A percentile compares a stretch with the other conserved stretches of the same genome.
phyloP scores from a whole-genome alignment of 2,797 vertebrate genomes.

The Rhabdomys pumilio region DNA sequence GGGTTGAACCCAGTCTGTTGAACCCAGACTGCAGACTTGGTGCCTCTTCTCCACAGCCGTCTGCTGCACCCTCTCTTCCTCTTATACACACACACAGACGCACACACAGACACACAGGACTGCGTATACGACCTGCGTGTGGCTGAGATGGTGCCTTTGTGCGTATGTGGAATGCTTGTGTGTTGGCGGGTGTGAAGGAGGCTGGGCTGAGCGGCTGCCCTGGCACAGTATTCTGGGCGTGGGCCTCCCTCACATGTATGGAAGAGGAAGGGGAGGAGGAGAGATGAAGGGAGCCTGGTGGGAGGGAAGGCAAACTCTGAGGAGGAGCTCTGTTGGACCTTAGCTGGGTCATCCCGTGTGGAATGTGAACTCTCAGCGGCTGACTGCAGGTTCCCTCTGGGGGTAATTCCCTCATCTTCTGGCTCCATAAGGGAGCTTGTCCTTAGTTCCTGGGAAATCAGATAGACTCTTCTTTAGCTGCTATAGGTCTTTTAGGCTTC shows the following conservation, averaged over 20 bases:
- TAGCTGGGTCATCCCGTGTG: background rate
- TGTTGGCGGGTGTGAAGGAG: constrained; percentile 85
- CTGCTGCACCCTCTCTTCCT: background rate
- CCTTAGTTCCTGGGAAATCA: background rate
- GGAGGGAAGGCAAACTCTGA: background rate
- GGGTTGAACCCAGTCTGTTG: background rate
- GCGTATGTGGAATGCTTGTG: constrained; percentile 69
- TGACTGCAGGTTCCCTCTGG: background rate
- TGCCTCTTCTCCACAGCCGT: background rate
- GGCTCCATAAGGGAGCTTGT: background rate
- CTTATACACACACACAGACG: constrained; percentile 29
- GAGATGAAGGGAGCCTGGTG: background rate
- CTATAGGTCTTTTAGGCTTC: background rate
- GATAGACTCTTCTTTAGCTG: background rate
- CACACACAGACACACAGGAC: constrained; percentile 64
- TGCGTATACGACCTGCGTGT: constrained; percentile 61
- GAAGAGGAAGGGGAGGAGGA: constrained; percentile 74
- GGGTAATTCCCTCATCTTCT: background rate
- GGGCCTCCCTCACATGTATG: constrained; percentile 74
- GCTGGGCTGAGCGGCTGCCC: constrained; percentile 76
- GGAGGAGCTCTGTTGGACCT: background rate
- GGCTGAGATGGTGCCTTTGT: constrained; percentile 67
- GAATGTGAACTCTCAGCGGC: background rate
- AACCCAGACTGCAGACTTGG: background rate
- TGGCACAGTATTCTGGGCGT: constrained; percentile 69